Percentiles rank a stretch among this genome's conserved stretches.
phyloP scores from a whole-genome alignment of 2,888 invertebrate genomes.

The Troides aeacus region DNA sequence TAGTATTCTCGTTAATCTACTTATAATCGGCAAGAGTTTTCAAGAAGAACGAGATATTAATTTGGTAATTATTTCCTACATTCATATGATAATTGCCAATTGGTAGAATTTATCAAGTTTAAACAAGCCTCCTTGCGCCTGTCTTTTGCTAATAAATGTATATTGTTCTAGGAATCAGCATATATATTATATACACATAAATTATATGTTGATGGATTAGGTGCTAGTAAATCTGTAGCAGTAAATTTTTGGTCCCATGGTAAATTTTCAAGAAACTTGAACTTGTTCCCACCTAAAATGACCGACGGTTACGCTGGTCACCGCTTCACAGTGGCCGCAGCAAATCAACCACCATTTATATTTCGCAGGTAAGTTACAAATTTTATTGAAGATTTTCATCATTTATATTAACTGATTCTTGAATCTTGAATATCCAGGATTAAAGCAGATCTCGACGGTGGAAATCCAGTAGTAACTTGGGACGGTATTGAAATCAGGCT shows the following conservation, averaged over 20 bases:
- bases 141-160: background rate
- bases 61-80: slow-evolving; percentile 54
- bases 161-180: slow-evolving; percentile 76
- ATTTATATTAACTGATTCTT: background rate
- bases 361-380: slow-evolving; percentile 77
- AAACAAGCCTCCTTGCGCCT: too few species aligned
- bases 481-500: slow-evolving; percentile 88
- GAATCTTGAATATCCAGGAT: slow-evolving; percentile 47
- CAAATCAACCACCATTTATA: slow-evolving; percentile 87
- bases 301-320: slow-evolving; percentile 85
- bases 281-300: slow-evolving; percentile 86
- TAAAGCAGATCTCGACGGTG: slow-evolving; percentile 67
- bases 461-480: slow-evolving; percentile 76
- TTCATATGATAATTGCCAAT: too few species aligned
- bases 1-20: slow-evolving; percentile 84
- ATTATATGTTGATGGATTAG: slow-evolving; percentile 86
- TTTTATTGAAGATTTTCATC: slow-evolving; percentile 1
- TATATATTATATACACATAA: slow-evolving; percentile 88
- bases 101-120: too few species aligned
- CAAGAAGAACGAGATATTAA: slow-evolving; percentile 69
- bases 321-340: slow-evolving; percentile 84
- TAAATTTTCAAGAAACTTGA: slow-evolving; percentile 80
- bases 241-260: slow-evolving; percentile 86
- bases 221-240: slow-evolving; percentile 83
- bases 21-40: slow-evolving; percentile 84